A percentile compares a stretch with the other conserved stretches of the same genome.
These are phyloP conservation scores for Chlamydotis undulata DNA, from an alignment of 2,113 vertebrate genomes.

Conservation along the genomic window DNA sequence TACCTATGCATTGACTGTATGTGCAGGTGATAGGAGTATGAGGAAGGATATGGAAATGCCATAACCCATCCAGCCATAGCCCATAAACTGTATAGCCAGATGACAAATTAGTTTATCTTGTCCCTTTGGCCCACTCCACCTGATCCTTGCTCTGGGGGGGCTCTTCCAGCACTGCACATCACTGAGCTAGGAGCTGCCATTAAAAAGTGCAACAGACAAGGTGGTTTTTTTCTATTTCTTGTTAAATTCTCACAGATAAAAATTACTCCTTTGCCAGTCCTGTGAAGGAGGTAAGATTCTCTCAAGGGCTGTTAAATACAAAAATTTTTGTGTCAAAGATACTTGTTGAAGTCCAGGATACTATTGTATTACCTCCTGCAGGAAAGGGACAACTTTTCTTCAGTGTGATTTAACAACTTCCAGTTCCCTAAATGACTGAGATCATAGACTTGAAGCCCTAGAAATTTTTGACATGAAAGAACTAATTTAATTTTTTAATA, in stretches of 20 bases:
- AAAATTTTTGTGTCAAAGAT: neutral
- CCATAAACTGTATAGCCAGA: no score
- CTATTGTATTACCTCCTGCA: neutral
- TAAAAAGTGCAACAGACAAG: neutral
- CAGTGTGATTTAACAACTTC: neutral
- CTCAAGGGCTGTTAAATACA: neutral
- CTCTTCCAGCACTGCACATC: neutral
- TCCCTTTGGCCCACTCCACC: neutral
- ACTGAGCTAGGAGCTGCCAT: neutral
- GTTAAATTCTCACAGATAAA: neutral
- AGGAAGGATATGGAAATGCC: neutral
- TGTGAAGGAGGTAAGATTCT: neutral
- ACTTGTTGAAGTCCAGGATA: neutral
- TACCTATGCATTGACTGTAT: rapidly evolving
- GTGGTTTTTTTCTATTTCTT: neutral
- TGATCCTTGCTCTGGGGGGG: neutral
- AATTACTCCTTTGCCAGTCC: neutral
- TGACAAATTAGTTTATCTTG: neutral
- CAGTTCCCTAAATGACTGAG: neutral
- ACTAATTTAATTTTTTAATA: neutral
- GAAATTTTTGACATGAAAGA: neutral
- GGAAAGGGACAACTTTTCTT: neutral
- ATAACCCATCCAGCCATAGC: neutral
- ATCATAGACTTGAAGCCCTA: neutral
- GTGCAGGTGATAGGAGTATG: neutral